Evolutionary conservation across 2,797 vertebrate species (phyloP).

Genomic region (Glyptemys insculpta): DNA sequence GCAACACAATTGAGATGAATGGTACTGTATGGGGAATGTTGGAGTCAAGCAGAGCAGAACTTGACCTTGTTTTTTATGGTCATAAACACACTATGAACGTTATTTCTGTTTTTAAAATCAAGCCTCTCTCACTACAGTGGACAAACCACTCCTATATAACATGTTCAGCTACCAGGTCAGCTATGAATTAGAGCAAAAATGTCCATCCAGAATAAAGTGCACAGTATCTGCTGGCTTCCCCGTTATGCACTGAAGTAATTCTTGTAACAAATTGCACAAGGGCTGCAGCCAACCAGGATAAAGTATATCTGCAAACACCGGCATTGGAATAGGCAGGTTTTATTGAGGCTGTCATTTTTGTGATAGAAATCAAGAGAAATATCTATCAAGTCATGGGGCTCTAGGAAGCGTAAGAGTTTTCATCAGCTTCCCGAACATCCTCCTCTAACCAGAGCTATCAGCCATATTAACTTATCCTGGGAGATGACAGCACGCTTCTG

Average conservation of each 20-base stretch:
- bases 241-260: background rate
- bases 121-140: background rate
- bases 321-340: background rate
- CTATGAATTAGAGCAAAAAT: background rate
- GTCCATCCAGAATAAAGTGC: background rate
- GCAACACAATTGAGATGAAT: background rate
- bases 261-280: background rate
- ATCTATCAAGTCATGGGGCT: background rate
- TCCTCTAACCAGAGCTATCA: conserved; percentile 4
- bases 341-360: background rate
- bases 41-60: conserved; percentile 19
- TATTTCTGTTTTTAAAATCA: conserved; percentile 27
- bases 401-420: background rate
- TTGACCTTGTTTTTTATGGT: background rate
- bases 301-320: background rate
- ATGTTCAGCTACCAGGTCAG: background rate
- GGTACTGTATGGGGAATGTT: background rate
- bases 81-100: background rate
- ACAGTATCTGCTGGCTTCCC: background rate
- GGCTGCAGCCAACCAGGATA: rapidly evolving
- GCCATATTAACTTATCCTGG: background rate
- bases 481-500: background rate
- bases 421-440: background rate
- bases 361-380: background rate
- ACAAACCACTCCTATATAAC: background rate